These are phyloP conservation scores for Uloborus diversus DNA, from an alignment of 1,140 invertebrate species.

Conservation along the genomic window DNA sequence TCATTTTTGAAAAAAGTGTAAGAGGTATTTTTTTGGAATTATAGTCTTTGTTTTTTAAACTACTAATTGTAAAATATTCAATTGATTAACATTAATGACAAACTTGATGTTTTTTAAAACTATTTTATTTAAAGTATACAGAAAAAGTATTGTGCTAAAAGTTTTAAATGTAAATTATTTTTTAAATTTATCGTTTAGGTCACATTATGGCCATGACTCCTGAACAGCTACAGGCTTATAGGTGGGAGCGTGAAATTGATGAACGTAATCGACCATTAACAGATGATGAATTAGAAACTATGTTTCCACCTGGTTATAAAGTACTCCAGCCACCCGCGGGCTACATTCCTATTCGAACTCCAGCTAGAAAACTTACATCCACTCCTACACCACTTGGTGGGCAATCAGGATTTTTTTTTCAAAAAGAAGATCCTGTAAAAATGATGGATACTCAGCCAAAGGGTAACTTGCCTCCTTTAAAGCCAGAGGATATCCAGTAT, in stretches of 20 bases:
- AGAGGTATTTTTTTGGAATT: too few relatives aligned
- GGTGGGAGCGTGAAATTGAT: conserved; percentile 99
- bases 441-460: conserved; percentile 98
- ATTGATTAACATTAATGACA: too few relatives aligned
- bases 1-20: too few relatives aligned
- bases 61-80: too few relatives aligned
- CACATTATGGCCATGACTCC: conserved; percentile 98
- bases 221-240: conserved; percentile 96
- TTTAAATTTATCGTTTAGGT: too few relatives aligned
- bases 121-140: too few relatives aligned
- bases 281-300: conserved; percentile 96
- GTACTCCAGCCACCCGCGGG: conserved; percentile 93
- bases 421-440: conserved; percentile 75
- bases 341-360: conserved; percentile 97
- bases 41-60: too few relatives aligned
- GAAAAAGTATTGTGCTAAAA: too few relatives aligned
- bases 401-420: conserved; percentile 96
- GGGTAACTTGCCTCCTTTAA: conserved; percentile 96
- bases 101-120: too few relatives aligned
- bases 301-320: conserved; percentile 99
- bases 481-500: conserved; percentile 99
- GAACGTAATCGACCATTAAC: conserved; percentile 94
- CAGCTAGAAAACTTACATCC: conserved; percentile 94
- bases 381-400: conserved; percentile 94
- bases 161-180: too few relatives aligned